Base-by-base conservation (phyloP, 2,797 vertebrate species). In the Oreonectes daqikongensis region DNA sequence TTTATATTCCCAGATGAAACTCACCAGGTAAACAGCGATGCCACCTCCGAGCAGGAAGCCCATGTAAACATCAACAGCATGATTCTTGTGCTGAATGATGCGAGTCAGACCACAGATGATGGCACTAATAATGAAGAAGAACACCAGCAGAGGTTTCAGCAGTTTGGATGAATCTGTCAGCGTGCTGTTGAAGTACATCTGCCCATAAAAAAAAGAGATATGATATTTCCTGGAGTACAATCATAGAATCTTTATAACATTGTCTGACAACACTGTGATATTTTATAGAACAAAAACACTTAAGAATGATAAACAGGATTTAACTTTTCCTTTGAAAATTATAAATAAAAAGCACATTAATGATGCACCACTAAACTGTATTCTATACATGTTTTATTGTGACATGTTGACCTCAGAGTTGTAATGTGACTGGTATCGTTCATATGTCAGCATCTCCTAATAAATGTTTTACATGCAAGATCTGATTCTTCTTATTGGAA, bases 141-240 rank as follows among this genome's bases (percentile, higher is more conserved):
- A 99, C 81, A 99, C 96, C 86, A 99, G 85, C 73, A 98, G 92
- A 7, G 98, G 97, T 84, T 99, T 99, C 79, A 99, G 94, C 74
- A 99, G 94, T 86, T 98, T 98, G 66, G 97, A 98, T 7, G 97
- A 98, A 88, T 99, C 97, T 0, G 96, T 98, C 85, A 99, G 86
- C 0, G 95, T 98, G 79, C 96, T 97, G 92, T 99, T 99, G 90
- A 99, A 98, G 90, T 99, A 99, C 97, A 99, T 99, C 97, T 99
- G 88, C 83, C 82, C 77, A 67, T n/a, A n/a, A n/a, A n/a, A 78
- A 38, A 78, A 61, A 76, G 60, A 70, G 18, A 30, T 69, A 20
- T 50, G 18, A 28, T 42, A 20, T 38, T 69, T 76, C 15, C 20
- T 20, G 14, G 15, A 40, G 17, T 24, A 12, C 4, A 57, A 20